Conservation (phyloP, 1,140 invertebrate species). For the Leptopilina clavipes region DNA sequence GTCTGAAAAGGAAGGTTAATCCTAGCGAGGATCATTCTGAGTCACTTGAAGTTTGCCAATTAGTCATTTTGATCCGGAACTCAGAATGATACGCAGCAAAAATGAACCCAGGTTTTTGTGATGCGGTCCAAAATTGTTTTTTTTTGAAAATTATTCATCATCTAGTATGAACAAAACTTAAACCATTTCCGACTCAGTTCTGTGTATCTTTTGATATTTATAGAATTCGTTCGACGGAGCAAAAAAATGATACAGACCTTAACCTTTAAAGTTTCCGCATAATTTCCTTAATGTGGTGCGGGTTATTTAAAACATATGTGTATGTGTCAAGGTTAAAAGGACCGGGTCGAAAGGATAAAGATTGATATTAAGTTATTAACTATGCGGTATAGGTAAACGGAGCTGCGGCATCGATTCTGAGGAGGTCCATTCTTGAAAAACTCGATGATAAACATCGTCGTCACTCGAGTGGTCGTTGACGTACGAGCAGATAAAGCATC, state of each 20-base stretch:
- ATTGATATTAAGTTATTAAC: background rate
- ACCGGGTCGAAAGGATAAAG: background rate
- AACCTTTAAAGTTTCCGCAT: background rate
- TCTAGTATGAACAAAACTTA: too few species aligned
- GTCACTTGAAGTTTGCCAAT: too few species aligned
- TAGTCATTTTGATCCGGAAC: too few species aligned
- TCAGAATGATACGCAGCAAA: too few species aligned
- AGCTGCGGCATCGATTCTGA: constrained; percentile 10
- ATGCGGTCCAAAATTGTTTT: too few species aligned
- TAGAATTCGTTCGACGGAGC: background rate
- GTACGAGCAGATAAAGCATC: constrained; percentile 59
- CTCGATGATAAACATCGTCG: constrained; percentile 58
- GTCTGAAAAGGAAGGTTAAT: too few species aligned
- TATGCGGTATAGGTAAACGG: constrained; percentile 10
- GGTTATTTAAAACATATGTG: background rate
- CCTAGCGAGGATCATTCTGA: too few species aligned
- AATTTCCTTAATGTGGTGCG: background rate
- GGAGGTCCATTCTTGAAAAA: background rate
- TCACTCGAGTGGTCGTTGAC: constrained; percentile 60
- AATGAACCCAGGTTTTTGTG: too few species aligned
- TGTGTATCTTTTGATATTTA: too few species aligned
- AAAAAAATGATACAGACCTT: background rate
- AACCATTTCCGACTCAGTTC: too few species aligned
- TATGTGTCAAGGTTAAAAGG: constrained; percentile 29
- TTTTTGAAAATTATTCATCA: too few species aligned